Conservation (phyloP, 2,113 vertebrate species). For the Odontophorus gujanensis region DNA sequence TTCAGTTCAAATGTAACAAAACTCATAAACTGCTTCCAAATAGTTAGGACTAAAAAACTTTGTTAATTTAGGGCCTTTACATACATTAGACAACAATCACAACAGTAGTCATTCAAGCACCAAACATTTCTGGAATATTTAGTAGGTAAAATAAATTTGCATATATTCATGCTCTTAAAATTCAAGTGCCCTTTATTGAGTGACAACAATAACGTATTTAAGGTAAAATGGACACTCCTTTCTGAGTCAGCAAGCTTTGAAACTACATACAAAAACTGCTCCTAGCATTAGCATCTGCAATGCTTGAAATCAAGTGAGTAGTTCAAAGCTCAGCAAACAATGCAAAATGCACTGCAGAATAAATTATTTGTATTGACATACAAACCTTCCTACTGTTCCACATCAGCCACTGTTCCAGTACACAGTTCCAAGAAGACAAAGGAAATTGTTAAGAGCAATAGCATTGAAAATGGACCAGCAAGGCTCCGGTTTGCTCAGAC, state of each 20-base stretch:
- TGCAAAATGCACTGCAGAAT: conserved; percentile 2
- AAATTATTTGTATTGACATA: conserved; percentile 33
- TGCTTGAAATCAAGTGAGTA: conserved; percentile 56
- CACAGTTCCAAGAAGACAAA: neutral
- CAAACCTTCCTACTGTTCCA: neutral
- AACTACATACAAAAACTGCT: conserved; percentile 31
- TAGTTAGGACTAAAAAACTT: neutral
- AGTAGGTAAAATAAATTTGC: neutral
- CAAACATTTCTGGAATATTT: neutral
- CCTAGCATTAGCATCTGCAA: conserved; percentile 53
- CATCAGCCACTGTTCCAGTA: neutral
- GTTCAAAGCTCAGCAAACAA: conserved; percentile 63
- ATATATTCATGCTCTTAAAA: neutral
- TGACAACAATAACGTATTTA: neutral
- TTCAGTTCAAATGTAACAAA: neutral
- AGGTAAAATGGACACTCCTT: conserved; percentile 11
- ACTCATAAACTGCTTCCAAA: neutral
- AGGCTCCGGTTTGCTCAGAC: neutral
- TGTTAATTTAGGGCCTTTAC: neutral
- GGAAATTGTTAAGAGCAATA: neutral
- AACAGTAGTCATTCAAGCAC: neutral
- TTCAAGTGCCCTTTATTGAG: neutral
- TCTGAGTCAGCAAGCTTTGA: conserved; percentile 39
- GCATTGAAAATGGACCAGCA: neutral
- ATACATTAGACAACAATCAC: neutral